These are phyloP conservation scores for Criorhina ranunculi DNA, from an alignment of 2,888 invertebrate species.

Conservation along the genomic window DNA sequence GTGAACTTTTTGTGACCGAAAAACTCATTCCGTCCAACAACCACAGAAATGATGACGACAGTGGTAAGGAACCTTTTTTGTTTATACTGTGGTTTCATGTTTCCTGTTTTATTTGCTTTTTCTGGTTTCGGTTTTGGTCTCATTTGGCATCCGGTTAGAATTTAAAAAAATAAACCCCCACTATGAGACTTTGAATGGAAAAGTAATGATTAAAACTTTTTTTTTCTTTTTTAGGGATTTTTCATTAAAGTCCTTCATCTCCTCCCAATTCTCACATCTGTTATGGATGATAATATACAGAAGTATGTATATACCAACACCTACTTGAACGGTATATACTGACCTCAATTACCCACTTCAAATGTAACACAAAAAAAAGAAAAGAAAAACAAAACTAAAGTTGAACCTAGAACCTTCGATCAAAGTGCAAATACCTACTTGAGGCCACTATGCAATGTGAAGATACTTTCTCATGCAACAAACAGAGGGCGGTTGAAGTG, in stretches of 20 bases:
- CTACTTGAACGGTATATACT: conserved; percentile 1
- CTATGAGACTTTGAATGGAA: conserved; percentile 9
- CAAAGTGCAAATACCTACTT: conserved; percentile 56
- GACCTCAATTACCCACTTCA: conserved; percentile 50
- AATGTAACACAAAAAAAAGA: conserved; percentile 16
- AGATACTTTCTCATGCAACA: conserved; percentile 44
- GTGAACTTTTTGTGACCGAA: conserved; percentile 28
- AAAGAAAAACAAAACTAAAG: background rate
- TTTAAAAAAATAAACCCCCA: background rate
- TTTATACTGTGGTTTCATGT: conserved; percentile 23
- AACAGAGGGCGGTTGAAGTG: conserved; percentile 33
- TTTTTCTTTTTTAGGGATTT: conserved; percentile 28
- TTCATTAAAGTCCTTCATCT: conserved; percentile 1
- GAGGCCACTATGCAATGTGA: background rate
- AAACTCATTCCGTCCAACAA: conserved; percentile 21
- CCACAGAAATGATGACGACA: conserved; percentile 23
- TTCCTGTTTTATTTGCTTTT: conserved; percentile 11
- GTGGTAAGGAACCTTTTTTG: conserved; percentile 43
- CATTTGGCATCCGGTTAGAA: conserved; percentile 45
- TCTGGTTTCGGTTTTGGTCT: conserved; percentile 37
- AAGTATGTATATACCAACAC: background rate
- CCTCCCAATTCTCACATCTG: background rate
- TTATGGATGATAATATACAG: conserved; percentile 1
- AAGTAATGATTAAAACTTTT: conserved; percentile 52
- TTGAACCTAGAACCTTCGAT: conserved; percentile 44